A percentile compares a stretch with the other conserved stretches of the same genome.
Evolutionary conservation across 92 coral and sea anemone species (phyloP).

Genomic region (Siderastrea siderea): DNA sequence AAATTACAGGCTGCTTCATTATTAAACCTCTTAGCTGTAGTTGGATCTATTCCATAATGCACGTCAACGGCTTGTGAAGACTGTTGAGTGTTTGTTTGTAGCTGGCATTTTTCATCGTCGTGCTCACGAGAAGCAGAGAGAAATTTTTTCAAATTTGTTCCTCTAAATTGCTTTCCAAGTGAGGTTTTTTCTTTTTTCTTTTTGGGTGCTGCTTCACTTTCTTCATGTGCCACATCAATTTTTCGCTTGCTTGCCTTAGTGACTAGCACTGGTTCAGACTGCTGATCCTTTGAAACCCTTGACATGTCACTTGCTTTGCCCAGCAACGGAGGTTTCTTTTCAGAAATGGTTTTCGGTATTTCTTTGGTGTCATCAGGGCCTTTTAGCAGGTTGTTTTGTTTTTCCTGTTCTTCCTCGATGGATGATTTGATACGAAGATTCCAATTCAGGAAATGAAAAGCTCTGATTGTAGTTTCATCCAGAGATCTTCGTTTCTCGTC

Average conservation of each 20-base stretch:
- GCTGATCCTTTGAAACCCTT: not conserved
- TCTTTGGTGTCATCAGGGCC: not conserved
- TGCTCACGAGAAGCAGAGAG: not conserved
- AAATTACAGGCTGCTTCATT: conserved; percentile 40
- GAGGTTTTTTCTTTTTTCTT: not conserved
- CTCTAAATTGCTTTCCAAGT: not conserved
- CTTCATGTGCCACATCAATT: not conserved
- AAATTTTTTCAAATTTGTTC: not conserved
- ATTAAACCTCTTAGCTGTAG: conserved; percentile 45
- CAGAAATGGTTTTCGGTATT: not conserved
- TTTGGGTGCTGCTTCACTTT: not conserved
- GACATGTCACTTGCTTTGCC: not conserved
- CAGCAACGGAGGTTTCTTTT: conserved; percentile 3
- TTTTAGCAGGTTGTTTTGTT: not conserved
- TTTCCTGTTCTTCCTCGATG: conserved; percentile 10
- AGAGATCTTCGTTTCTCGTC: not conserved
- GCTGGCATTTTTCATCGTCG: conserved; percentile 11
- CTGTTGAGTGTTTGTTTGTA: not conserved
- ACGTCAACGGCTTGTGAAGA: not conserved
- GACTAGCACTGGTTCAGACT: not conserved
- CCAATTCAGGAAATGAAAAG: not conserved
- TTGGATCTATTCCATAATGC: conserved; percentile 49
- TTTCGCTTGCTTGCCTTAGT: not conserved
- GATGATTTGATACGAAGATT: conserved; percentile 15
- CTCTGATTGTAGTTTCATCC: not conserved